phyloP scores from a whole-genome alignment of 2,113 vertebrate genomes.

The Lipophrys pholis region DNA sequence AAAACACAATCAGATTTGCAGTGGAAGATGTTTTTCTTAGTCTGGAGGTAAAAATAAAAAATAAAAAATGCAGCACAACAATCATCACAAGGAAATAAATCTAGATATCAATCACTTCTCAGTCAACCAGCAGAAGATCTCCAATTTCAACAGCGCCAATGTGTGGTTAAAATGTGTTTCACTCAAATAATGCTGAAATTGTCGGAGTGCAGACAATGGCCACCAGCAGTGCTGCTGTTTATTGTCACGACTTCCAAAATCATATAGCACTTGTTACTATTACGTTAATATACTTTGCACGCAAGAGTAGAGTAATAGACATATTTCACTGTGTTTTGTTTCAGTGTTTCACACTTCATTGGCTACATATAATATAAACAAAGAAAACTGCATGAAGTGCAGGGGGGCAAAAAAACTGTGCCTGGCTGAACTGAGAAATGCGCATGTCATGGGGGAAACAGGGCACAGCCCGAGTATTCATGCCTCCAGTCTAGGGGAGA shows the following conservation, averaged over 20 bases:
- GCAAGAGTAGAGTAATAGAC: not conserved
- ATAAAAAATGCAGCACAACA: constrained; percentile 35
- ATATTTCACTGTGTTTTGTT: constrained; percentile 27
- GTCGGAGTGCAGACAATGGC: constrained; percentile 3
- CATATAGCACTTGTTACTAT: not conserved
- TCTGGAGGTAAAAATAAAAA: constrained; percentile 12
- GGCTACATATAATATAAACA: constrained; percentile 48
- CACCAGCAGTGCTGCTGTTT: not conserved
- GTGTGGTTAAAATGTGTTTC: constrained; percentile 23
- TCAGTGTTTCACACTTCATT: constrained; percentile 42
- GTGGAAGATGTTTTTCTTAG: constrained; percentile 61
- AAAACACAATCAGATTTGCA: constrained; percentile 67
- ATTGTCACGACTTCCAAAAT: not conserved
- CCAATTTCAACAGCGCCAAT: constrained; percentile 24
- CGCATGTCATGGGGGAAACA: constrained; percentile 49
- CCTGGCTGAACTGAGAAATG: constrained; percentile 34
- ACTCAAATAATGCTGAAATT: constrained; percentile 28
- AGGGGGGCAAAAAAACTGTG: constrained; percentile 17
- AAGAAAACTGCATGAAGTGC: constrained; percentile 33
- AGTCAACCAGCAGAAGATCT: constrained; percentile 23
- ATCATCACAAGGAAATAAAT: constrained; percentile 50
- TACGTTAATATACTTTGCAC: not conserved
- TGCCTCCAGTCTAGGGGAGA: constrained; percentile 60
- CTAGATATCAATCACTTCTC: constrained; percentile 49
- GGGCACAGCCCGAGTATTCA: constrained; percentile 44